Evolutionary conservation across 1,140 invertebrate genomes (phyloP).

Genomic region (Drosophila ananassae): DNA sequence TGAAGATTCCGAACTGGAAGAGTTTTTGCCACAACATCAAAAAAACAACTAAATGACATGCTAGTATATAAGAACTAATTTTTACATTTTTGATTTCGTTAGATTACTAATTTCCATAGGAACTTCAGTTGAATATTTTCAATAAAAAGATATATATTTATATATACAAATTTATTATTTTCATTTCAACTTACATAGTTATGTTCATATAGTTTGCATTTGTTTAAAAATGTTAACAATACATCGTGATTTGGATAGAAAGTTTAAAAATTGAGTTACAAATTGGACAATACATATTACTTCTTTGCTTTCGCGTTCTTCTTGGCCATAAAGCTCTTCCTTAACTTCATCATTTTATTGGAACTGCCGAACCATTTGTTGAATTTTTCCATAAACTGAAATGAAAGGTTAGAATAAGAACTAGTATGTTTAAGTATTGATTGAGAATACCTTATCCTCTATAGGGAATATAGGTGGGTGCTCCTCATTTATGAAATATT

Average conservation of each 20-base stretch:
- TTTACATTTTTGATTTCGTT: slow-evolving; percentile 69
- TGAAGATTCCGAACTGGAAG: slow-evolving; percentile 93
- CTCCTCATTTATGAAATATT: slow-evolving; percentile 54
- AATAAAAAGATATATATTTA: slow-evolving; percentile 46
- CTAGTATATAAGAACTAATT: slow-evolving; percentile 61
- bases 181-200: too few species aligned
- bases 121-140: slow-evolving; percentile 60
- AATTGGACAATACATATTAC: slow-evolving; percentile 8
- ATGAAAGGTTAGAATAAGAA: not conserved
- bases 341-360: slow-evolving; percentile 39
- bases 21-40: slow-evolving; percentile 67
- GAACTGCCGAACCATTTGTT: slow-evolving; percentile 54
- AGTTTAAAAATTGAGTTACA: not conserved
- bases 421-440: not conserved
- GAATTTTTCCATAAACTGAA: slow-evolving; percentile 57
- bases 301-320: slow-evolving; percentile 44
- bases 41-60: slow-evolving; percentile 71
- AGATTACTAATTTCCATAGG: slow-evolving; percentile 78
- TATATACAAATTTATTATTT: not conserved
- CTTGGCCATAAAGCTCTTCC: slow-evolving; percentile 26
- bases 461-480: slow-evolving; percentile 63
- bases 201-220: not conserved
- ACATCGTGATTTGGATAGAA: not conserved
- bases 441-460: slow-evolving; percentile 50
- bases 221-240: not conserved